Evolutionary conservation across 2,888 invertebrate genomes (phyloP).

Genomic region (Perithous albicinctus): DNA sequence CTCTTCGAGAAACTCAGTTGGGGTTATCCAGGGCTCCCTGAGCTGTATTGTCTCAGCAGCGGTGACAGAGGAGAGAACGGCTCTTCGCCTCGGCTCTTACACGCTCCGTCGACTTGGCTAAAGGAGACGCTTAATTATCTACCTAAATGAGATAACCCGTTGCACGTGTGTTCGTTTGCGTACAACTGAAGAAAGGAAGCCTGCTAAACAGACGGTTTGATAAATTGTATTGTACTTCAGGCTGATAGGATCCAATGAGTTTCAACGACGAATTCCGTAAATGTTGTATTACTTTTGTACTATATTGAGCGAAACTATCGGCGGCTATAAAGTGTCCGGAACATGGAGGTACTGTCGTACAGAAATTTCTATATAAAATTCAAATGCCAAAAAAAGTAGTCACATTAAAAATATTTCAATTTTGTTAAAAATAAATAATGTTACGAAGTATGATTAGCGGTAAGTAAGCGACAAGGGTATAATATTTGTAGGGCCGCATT

Average conservation of each 20-base stretch:
- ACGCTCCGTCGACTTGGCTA: slow-evolving; percentile 70
- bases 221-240: slow-evolving; percentile 56
- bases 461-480: background rate
- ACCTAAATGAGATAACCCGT: slow-evolving; percentile 74
- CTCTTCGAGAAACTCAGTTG: slow-evolving; percentile 54
- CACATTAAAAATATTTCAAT: no score
- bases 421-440: background rate
- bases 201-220: slow-evolving; percentile 40
- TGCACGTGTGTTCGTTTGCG: slow-evolving; percentile 55
- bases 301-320: background rate
- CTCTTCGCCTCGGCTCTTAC: slow-evolving; percentile 66
- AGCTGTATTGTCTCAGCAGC: slow-evolving; percentile 70
- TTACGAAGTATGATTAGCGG: background rate
- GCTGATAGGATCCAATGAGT: slow-evolving; percentile 47
- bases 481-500: no score
- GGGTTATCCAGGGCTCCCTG: slow-evolving; percentile 49
- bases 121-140: slow-evolving; percentile 74
- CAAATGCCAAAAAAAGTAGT: background rate
- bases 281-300: slow-evolving; percentile 5
- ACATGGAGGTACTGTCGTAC: background rate
- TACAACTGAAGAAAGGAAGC: slow-evolving; percentile 45
- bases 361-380: background rate
- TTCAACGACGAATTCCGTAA: slow-evolving; percentile 42
- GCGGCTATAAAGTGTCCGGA: background rate
- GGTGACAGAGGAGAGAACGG: slow-evolving; percentile 66